Conservation (phyloP, 2,888 invertebrate species). For the Prosopocoilus inquinatus region DNA sequence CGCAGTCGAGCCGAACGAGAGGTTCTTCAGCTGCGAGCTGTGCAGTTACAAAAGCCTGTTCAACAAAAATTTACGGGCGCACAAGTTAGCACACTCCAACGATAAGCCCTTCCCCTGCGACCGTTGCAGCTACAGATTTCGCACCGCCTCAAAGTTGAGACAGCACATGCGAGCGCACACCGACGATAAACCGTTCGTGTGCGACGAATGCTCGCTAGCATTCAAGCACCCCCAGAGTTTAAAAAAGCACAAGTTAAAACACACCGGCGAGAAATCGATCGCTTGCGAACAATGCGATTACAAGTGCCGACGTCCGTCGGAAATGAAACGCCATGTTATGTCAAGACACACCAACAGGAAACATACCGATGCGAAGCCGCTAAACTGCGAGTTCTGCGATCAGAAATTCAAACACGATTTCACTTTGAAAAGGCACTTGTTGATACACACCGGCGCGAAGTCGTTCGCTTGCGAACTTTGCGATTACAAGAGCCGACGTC, state of each 20-base stretch:
- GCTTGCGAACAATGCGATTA: slow-evolving; percentile 47
- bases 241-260: too few relatives aligned
- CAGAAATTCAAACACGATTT: slow-evolving; percentile 28
- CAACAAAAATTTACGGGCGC: too few relatives aligned
- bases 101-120: too few relatives aligned
- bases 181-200: background rate
- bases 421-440: slow-evolving; percentile 23
- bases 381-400: slow-evolving; percentile 43
- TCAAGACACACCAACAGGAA: background rate
- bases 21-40: too few relatives aligned
- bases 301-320: slow-evolving; percentile 35
- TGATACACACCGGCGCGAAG: slow-evolving; percentile 9
- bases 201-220: too few relatives aligned
- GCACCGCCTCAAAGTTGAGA: too few relatives aligned
- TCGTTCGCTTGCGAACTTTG: slow-evolving; percentile 19
- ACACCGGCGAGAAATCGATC: too few relatives aligned
- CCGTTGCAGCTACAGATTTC: too few relatives aligned
- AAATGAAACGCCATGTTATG: slow-evolving; percentile 10
- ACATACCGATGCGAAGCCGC: slow-evolving; percentile 37
- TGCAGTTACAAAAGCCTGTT: too few relatives aligned
- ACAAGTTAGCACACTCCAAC: too few relatives aligned
- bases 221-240: too few relatives aligned
- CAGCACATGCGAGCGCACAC: slow-evolving; percentile 21
- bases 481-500: slow-evolving; percentile 32
- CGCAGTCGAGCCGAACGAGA: too few relatives aligned